Evolutionary conservation across 2,797 vertebrate species (phyloP).

Genomic region (Tachyglossus aculeatus): DNA sequence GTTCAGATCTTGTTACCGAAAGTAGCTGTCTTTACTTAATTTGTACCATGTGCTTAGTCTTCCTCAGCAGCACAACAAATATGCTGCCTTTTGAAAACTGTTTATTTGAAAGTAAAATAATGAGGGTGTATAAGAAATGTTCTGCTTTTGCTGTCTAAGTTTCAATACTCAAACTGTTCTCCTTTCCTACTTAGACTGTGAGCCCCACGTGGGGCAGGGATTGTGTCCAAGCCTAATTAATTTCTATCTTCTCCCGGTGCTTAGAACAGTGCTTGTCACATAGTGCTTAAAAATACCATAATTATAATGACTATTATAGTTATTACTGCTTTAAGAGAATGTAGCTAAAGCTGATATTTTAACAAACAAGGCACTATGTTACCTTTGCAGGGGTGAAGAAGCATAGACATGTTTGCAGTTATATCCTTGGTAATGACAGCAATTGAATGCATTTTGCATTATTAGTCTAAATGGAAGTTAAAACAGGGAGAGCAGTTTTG

Average conservation of each 20-base stretch:
- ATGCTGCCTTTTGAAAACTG: background rate
- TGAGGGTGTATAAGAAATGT: background rate
- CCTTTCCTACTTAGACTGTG: background rate
- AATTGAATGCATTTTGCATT: too few species aligned
- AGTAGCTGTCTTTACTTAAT: background rate
- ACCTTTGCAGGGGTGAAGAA: background rate
- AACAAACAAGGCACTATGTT: background rate
- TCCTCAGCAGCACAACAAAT: background rate
- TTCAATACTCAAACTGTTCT: background rate
- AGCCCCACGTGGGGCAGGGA: too few species aligned
- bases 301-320: too few species aligned
- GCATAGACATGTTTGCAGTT: background rate
- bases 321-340: background rate
- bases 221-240: too few species aligned
- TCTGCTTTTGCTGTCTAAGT: background rate
- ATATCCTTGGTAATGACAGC: background rate
- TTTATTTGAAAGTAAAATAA: slow-evolving; percentile 3
- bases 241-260: too few species aligned
- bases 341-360: background rate
- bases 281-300: too few species aligned
- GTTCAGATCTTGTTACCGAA: background rate
- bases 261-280: too few species aligned
- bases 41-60: background rate
- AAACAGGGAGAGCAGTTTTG: background rate
- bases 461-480: slow-evolving; percentile 1